These are phyloP conservation scores for Drosophila siamana DNA, from an alignment of 2,888 invertebrate species.

Conservation along the genomic window DNA sequence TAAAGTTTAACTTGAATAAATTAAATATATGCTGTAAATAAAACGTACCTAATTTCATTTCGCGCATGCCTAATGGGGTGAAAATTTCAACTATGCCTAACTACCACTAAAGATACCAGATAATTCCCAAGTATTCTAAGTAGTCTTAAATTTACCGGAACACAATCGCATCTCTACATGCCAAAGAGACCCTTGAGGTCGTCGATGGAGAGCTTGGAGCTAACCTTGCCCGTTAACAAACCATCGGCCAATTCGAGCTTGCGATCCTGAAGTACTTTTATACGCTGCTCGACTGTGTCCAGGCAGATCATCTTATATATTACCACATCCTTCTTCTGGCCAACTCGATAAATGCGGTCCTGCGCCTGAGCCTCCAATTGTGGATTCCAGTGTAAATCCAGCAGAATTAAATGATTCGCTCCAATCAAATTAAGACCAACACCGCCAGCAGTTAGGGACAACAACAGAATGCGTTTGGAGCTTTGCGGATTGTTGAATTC, in stretches of 20 bases:
- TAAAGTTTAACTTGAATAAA: conserved; percentile 46
- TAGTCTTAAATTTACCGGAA: not conserved
- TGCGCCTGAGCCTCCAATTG: conserved; percentile 97
- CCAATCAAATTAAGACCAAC: conserved; percentile 97
- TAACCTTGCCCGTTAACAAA: conserved; percentile 90
- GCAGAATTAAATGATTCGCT: conserved; percentile 94
- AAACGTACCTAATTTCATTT: not conserved
- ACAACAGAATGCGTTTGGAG: conserved; percentile 89
- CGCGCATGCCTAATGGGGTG: not conserved
- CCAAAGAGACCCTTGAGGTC: conserved; percentile 92
- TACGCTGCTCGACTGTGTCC: conserved; percentile 95
- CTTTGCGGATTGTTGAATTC: conserved; percentile 89
- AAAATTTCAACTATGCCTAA: not conserved
- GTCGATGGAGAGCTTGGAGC: conserved; percentile 91
- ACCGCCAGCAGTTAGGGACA: conserved; percentile 97
- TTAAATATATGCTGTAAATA: conserved; percentile 45
- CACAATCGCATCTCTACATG: conserved; percentile 80
- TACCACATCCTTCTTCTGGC: conserved; percentile 92
- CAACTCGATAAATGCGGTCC: conserved; percentile 96
- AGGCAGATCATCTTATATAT: conserved; percentile 94
- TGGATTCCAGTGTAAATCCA: conserved; percentile 99
- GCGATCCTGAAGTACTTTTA: conserved; percentile 91
- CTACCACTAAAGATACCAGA: not conserved
- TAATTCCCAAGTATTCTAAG: not conserved
- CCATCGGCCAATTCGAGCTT: conserved; percentile 92